Percentiles rank a stretch among this genome's conserved stretches.
Evolutionary conservation across 2,888 invertebrate genomes (phyloP).

Genomic region (Sialis lutaria): DNA sequence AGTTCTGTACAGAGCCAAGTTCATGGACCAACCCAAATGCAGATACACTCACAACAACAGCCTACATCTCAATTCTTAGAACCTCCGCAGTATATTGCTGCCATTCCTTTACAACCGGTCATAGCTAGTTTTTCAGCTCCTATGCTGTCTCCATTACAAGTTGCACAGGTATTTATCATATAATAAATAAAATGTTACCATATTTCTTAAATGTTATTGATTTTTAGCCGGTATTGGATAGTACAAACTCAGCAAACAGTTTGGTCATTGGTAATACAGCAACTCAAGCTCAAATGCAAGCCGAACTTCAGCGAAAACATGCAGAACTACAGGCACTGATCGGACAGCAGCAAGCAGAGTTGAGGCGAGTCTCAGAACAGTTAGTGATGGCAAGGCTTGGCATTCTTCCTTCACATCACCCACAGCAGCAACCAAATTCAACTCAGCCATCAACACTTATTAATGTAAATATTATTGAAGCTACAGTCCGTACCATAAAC

Average conservation of each 20-base stretch:
- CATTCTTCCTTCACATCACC: constrained; percentile 28
- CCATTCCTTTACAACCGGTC: constrained; percentile 39
- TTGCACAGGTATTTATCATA: constrained; percentile 14
- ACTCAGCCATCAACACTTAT: neutral
- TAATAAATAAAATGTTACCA: neutral
- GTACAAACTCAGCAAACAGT: neutral
- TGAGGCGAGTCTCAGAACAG: constrained; percentile 73
- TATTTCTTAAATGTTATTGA: neutral
- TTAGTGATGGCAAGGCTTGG: constrained; percentile 66
- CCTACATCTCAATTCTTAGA: constrained; percentile 25
- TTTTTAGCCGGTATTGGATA: too few species aligned
- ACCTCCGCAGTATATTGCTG: constrained; percentile 32
- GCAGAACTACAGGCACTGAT: constrained; percentile 74
- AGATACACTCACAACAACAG: constrained; percentile 6
- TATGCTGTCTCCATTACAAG: constrained; percentile 21
- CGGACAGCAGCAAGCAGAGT: constrained; percentile 69
- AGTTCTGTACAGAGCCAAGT: constrained; percentile 11
- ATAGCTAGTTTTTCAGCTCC: constrained; percentile 29
- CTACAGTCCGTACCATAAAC: too few species aligned
- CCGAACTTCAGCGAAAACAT: constrained; percentile 64
- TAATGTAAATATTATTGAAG: constrained; percentile 16
- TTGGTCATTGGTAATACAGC: constrained; percentile 12
- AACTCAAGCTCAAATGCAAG: constrained; percentile 43
- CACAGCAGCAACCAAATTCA: constrained; percentile 9
- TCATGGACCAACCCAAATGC: constrained; percentile 13